Conservation (phyloP, 2,888 invertebrate species). For the Agelastica alni region DNA sequence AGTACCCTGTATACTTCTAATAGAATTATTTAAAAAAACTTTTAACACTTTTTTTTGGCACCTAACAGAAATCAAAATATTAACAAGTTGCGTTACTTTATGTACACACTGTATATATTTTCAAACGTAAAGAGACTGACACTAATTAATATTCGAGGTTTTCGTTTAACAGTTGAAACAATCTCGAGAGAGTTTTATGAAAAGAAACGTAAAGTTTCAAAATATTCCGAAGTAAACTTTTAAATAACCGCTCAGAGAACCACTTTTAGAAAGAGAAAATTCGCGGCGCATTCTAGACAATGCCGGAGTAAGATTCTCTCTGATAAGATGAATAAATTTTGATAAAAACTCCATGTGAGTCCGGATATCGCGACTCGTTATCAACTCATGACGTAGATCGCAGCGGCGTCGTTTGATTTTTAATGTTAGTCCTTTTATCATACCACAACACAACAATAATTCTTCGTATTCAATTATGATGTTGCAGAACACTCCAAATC, state of each 20-base stretch:
- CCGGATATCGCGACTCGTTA: constrained; percentile 25
- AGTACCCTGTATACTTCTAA: too few relatives aligned
- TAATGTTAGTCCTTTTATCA: not conserved
- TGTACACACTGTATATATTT: too few relatives aligned
- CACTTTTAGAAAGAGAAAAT: constrained; percentile 13
- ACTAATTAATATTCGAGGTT: too few relatives aligned
- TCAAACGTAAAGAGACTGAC: too few relatives aligned
- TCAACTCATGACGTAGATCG: constrained; percentile 17
- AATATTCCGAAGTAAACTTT: constrained; percentile 22
- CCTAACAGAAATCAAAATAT: too few relatives aligned
- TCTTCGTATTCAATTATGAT: not conserved
- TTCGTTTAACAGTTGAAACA: too few relatives aligned
- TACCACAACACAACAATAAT: not conserved
- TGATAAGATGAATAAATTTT: constrained; percentile 30
- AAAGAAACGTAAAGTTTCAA: not conserved
- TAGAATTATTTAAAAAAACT: too few relatives aligned
- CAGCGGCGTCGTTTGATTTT: too few relatives aligned
- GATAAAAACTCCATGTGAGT: constrained; percentile 28
- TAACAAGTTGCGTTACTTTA: too few relatives aligned
- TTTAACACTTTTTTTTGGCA: too few relatives aligned
- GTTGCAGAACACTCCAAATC: too few relatives aligned
- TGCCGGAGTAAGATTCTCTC: constrained; percentile 15
- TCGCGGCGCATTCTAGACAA: constrained; percentile 16
- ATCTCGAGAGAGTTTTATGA: too few relatives aligned
- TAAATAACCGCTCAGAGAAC: constrained; percentile 13